These are phyloP conservation scores for Scaptomyza parva DNA, from an alignment of 2,888 invertebrate species.

Conservation along the genomic window DNA sequence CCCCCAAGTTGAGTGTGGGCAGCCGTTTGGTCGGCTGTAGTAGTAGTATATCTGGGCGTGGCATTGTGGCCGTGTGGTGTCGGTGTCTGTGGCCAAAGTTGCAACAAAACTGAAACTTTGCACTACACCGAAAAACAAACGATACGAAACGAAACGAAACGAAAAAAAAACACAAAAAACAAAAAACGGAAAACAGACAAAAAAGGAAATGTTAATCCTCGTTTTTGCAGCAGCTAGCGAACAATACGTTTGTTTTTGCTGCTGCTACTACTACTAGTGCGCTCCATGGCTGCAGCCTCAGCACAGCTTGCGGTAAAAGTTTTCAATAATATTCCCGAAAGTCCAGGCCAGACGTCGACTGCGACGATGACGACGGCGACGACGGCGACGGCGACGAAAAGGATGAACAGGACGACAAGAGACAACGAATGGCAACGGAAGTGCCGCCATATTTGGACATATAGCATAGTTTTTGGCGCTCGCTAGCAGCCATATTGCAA, in stretches of 20 bases:
- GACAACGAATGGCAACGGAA: slow-evolving; percentile 58
- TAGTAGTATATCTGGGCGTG: slow-evolving; percentile 20
- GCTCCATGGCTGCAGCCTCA: slow-evolving; percentile 43
- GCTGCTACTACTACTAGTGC: slow-evolving; percentile 22
- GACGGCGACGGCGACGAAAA: slow-evolving; percentile 36
- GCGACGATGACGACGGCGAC: slow-evolving; percentile 29
- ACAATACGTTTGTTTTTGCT: slow-evolving; percentile 76
- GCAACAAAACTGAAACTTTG: slow-evolving; percentile 78
- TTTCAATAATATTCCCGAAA: slow-evolving; percentile 79
- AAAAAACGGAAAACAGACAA: not conserved
- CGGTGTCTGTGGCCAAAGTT: slow-evolving; percentile 75
- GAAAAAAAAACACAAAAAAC: not conserved
- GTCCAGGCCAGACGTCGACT: slow-evolving; percentile 69
- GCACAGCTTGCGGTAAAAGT: slow-evolving; percentile 78
- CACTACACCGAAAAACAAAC: slow-evolving; percentile 20
- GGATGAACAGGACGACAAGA: slow-evolving; percentile 37
- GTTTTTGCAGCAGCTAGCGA: slow-evolving; percentile 48
- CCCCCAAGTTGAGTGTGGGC: slow-evolving; percentile 33
- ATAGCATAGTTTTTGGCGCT: slow-evolving; percentile 64
- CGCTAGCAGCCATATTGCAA: slow-evolving; percentile 68
- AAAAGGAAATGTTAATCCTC: slow-evolving; percentile 41
- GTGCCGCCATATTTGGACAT: slow-evolving; percentile 70
- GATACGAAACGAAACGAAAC: not conserved
- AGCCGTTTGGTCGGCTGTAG: slow-evolving; percentile 10
- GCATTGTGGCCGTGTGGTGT: slow-evolving; percentile 40